Conservation (phyloP, 2,888 invertebrate species). For the Vesta saturnalis region DNA sequence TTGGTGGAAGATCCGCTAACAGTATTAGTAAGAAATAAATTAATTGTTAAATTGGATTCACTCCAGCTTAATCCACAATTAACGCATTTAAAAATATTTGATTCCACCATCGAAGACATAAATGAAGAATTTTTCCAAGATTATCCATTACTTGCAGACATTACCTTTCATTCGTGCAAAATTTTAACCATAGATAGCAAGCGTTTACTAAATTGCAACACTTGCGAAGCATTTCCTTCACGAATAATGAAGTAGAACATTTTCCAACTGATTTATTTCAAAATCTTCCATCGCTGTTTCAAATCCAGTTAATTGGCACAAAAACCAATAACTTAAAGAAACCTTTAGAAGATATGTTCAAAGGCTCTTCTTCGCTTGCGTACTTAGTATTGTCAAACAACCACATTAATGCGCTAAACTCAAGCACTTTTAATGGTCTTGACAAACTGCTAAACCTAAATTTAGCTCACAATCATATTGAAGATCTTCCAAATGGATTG, state of each 20-base stretch:
- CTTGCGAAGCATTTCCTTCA: too few species aligned
- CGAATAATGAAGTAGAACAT: background rate
- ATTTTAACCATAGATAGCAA: too few species aligned
- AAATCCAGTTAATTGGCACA: background rate
- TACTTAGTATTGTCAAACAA: background rate
- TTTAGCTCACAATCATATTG: background rate
- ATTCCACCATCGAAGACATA: too few species aligned
- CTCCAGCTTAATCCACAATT: too few species aligned
- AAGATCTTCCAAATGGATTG: background rate
- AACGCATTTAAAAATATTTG: too few species aligned
- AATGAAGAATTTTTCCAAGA: too few species aligned
- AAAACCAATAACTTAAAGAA: background rate
- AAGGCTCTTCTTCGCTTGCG: background rate
- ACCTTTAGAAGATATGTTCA: background rate
- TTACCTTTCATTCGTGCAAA: too few species aligned
- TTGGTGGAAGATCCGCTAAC: too few species aligned
- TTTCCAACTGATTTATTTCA: background rate
- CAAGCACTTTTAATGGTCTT: background rate
- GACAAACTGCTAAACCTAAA: background rate
- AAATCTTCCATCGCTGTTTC: background rate
- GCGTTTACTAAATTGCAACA: too few species aligned
- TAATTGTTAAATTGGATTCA: too few species aligned
- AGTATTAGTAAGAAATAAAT: too few species aligned
- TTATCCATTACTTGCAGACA: too few species aligned
- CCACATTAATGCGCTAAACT: background rate